Evolutionary conservation across 2,113 vertebrate genomes (phyloP).

Genomic region (Bufo gargarizans): DNA sequence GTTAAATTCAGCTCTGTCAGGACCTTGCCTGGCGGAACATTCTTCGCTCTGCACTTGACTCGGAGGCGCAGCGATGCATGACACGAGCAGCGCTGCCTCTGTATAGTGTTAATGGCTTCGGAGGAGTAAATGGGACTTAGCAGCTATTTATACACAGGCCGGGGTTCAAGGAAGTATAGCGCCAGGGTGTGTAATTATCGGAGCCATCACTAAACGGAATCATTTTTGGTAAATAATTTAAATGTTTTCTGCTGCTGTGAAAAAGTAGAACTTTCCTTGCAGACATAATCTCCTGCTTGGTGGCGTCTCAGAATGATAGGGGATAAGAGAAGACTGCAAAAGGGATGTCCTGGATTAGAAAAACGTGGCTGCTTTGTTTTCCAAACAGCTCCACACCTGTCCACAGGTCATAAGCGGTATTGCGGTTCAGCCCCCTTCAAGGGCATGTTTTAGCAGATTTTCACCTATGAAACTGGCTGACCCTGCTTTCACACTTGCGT

Average conservation of each 20-base stretch:
- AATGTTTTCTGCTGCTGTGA: neutral
- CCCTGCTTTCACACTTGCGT: too few species aligned
- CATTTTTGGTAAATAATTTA: conserved; percentile 16
- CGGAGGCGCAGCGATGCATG: conserved; percentile 21
- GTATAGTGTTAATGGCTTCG: conserved; percentile 23
- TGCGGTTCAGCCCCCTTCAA: neutral
- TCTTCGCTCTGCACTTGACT: conserved; percentile 10
- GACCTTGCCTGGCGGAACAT: neutral
- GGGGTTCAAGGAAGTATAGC: neutral
- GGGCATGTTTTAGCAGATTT: too few species aligned
- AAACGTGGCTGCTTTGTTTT: neutral
- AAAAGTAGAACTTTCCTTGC: neutral
- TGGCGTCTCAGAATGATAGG: neutral
- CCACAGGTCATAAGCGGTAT: neutral
- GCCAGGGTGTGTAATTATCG: neutral
- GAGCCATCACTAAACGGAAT: neutral
- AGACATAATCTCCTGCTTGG: neutral
- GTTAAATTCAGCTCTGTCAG: conserved; percentile 45
- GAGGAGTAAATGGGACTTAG: neutral
- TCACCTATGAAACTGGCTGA: too few species aligned
- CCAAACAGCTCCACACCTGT: neutral
- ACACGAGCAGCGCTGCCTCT: neutral
- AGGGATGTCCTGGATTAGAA: neutral
- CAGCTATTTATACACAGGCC: conserved; percentile 34
- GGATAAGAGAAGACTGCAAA: neutral